phyloP scores from a whole-genome alignment of 64 coral and sea anemone species.

The Orbicella faveolata region DNA sequence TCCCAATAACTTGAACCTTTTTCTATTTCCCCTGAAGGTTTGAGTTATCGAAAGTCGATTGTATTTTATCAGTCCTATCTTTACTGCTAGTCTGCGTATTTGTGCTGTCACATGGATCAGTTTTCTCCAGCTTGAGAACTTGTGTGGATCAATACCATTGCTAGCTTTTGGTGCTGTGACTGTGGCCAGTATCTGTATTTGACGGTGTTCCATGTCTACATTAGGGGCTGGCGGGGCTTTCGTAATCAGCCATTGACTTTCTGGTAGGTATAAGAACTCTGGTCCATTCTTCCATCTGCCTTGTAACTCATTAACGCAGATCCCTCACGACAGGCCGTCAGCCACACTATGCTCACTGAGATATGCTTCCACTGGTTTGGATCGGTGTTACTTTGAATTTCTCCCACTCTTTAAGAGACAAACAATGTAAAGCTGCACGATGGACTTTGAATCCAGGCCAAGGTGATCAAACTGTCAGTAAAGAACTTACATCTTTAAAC shows the following conservation, averaged over 20 bases:
- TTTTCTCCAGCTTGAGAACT: constrained; percentile 52
- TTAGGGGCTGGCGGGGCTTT: background rate
- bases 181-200: background rate
- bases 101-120: constrained; percentile 26
- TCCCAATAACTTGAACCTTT: too few relatives aligned
- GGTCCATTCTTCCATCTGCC: constrained; percentile 45
- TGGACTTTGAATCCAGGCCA: constrained; percentile 43
- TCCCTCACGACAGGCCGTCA: constrained; percentile 52
- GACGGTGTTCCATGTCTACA: background rate
- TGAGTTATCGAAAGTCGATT: too few relatives aligned
- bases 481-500: constrained; percentile 48
- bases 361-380: constrained; percentile 62
- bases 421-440: constrained; percentile 42
- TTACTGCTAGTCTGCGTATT: constrained; percentile 28
- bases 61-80: constrained; percentile 25
- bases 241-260: constrained; percentile 26
- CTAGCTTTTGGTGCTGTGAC: background rate
- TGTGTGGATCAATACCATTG: constrained; percentile 6
- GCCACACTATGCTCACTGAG: constrained; percentile 30
- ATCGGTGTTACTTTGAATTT: constrained; percentile 51
- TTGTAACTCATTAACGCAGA: constrained; percentile 9
- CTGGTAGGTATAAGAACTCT: constrained; percentile 29
- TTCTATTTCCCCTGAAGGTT: too few relatives aligned
- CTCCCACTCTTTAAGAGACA: constrained; percentile 42
- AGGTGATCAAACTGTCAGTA: constrained; percentile 49